These are phyloP conservation scores for Poeciliopsis paucimaculata DNA, from an alignment of 2,797 vertebrate species.

Conservation along the genomic window DNA sequence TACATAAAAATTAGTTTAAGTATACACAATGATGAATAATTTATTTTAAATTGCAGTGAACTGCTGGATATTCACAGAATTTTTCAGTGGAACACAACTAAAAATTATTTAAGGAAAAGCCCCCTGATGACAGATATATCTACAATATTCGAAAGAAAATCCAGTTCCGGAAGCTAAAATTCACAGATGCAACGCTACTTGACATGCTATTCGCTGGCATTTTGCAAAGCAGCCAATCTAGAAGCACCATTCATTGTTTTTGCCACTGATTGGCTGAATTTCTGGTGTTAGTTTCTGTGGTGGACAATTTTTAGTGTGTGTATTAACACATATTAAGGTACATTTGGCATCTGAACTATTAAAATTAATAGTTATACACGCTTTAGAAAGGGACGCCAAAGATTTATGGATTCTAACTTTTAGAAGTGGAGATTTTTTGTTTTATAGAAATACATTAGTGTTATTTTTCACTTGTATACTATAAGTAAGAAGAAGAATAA, in stretches of 20 bases:
- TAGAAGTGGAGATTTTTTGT: background rate
- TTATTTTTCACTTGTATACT: background rate
- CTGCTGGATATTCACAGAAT: too few species aligned
- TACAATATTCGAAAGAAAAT: background rate
- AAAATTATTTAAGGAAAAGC: too few species aligned
- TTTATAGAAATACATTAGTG: too few species aligned
- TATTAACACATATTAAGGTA: background rate
- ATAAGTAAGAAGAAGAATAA: background rate
- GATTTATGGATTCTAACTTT: background rate
- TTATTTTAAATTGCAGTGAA: too few species aligned
- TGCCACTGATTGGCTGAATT: background rate
- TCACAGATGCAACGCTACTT: background rate
- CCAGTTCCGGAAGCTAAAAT: too few species aligned
- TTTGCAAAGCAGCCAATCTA: background rate
- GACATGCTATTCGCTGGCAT: background rate
- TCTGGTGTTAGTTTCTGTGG: background rate
- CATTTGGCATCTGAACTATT: background rate
- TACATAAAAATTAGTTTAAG: too few species aligned
- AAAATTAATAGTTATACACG: background rate
- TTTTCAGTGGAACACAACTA: too few species aligned
- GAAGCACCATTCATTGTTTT: background rate
- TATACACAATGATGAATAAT: too few species aligned
- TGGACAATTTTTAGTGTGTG: background rate
- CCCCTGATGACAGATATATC: too few species aligned
- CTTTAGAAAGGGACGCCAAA: background rate